A percentile compares a stretch with the other conserved stretches of the same genome.
phyloP scores from a whole-genome alignment of 2,113 vertebrate species.

The Microcebus tavaratra region DNA sequence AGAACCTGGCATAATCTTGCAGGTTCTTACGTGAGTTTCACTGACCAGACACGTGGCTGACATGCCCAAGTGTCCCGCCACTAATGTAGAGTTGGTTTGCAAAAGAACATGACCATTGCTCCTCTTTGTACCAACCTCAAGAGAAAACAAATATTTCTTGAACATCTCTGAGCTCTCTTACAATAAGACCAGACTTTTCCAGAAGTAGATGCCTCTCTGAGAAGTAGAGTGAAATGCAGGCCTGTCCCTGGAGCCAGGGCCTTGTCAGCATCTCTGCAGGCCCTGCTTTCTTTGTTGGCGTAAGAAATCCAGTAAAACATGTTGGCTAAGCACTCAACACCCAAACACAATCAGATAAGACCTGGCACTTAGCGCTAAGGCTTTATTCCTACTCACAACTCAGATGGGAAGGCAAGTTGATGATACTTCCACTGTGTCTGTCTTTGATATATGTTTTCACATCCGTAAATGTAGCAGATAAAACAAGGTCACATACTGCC shows the following conservation, averaged over 20 bases:
- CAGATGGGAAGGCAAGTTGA: background rate
- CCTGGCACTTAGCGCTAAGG: background rate
- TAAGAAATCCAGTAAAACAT: background rate
- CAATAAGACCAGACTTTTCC: background rate
- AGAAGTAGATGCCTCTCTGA: background rate
- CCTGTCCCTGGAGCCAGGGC: background rate
- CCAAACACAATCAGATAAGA: background rate
- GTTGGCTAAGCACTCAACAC: background rate
- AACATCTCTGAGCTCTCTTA: background rate
- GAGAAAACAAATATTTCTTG: background rate
- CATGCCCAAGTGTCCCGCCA: background rate
- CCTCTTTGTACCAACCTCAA: background rate
- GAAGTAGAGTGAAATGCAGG: background rate
- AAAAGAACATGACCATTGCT: background rate
- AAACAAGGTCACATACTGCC: conserved; percentile 20
- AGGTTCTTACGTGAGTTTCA: background rate
- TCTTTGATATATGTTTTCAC: background rate
- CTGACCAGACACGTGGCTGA: background rate
- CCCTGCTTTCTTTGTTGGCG: background rate
- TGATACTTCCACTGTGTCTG: background rate
- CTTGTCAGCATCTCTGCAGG: background rate
- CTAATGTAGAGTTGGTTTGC: background rate
- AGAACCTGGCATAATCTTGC: background rate
- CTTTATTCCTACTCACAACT: background rate
- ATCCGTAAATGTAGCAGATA: background rate